These are phyloP conservation scores for Drosophila virilis DNA, from an alignment of 1,140 invertebrate species.

Conservation along the genomic window DNA sequence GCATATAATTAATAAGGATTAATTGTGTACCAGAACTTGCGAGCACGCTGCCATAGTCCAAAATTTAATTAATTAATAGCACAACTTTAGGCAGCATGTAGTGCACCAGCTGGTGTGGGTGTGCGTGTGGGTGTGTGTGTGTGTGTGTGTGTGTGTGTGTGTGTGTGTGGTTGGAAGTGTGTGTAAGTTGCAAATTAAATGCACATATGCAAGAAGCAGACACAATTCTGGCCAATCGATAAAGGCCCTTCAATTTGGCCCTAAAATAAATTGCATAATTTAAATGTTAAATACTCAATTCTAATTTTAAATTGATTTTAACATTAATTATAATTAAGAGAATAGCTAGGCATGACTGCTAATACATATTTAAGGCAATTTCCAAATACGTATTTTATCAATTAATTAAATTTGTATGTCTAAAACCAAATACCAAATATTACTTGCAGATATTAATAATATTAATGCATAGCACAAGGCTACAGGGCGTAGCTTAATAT, in stretches of 20 bases:
- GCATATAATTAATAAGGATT: constrained; percentile 80
- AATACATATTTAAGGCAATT: not conserved
- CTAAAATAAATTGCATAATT: not conserved
- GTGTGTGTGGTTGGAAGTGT: not conserved
- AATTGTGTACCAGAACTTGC: constrained; percentile 76
- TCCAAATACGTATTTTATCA: no score
- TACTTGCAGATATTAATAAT: no score
- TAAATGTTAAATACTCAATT: not conserved
- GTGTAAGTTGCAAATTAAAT: constrained; percentile 28
- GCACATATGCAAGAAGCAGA: constrained; percentile 1
- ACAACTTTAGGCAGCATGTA: constrained; percentile 63
- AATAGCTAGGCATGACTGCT: no score
- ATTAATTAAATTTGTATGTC: no score
- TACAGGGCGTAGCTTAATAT: no score
- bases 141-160: not conserved
- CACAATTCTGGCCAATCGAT: constrained; percentile 20
- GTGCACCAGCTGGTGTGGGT: constrained; percentile 13
- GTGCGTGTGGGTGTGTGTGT: not conserved
- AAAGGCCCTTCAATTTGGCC: not conserved
- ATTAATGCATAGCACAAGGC: no score
- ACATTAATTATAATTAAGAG: no score
- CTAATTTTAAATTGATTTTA: not conserved
- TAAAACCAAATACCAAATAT: no score
- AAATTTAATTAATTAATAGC: constrained; percentile 82
- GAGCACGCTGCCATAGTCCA: constrained; percentile 53